A percentile compares a stretch with the other conserved stretches of the same genome.
These are phyloP conservation scores for Triops longicaudatus DNA, from an alignment of 1,140 invertebrate species.

Conservation along the genomic window DNA sequence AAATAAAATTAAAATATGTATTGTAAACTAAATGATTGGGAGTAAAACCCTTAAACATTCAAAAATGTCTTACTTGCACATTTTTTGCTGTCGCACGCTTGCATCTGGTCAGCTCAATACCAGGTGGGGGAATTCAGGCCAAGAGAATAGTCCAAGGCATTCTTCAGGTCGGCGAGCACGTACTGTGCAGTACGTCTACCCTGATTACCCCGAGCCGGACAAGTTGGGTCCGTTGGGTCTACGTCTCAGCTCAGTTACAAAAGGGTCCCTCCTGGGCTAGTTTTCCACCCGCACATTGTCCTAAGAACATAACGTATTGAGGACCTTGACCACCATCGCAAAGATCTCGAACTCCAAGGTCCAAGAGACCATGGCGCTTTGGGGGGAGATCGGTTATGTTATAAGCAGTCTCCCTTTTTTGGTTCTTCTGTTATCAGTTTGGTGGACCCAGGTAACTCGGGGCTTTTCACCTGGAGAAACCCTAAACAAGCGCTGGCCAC, in stretches of 20 bases:
- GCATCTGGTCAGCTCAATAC: no score
- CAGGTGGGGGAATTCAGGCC: no score
- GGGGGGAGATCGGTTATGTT: background rate
- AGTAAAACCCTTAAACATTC: no score
- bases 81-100: no score
- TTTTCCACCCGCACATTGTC: slow-evolving; percentile 14
- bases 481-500: background rate
- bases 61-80: no score
- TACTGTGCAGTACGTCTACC: no score
- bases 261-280: background rate
- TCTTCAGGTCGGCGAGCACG: no score
- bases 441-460: slow-evolving; percentile 1
- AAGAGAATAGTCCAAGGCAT: no score
- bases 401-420: slow-evolving; percentile 8
- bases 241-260: no score
- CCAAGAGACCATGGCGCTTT: background rate
- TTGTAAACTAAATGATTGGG: background rate
- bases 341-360: background rate
- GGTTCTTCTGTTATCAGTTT: slow-evolving; percentile 3
- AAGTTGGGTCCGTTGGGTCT: no score
- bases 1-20: background rate
- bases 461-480: slow-evolving; percentile 10
- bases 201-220: no score
- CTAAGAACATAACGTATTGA: slow-evolving; percentile 1
- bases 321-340: slow-evolving; percentile 10